A percentile compares a stretch with the other conserved stretches of the same genome.
Conservation (phyloP, 2,888 invertebrate species). For the Noctuana brunneofusca region DNA sequence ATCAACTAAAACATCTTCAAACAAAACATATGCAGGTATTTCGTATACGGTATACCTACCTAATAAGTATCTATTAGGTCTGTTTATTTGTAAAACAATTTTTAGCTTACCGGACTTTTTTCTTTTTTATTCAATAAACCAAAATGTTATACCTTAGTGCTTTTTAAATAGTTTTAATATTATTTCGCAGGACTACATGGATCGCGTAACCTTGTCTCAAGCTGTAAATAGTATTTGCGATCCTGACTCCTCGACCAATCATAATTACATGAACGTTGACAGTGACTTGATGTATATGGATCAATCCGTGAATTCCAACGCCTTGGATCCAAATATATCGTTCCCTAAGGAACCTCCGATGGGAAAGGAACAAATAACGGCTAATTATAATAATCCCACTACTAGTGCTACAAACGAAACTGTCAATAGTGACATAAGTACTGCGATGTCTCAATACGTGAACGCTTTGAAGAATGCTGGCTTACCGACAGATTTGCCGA, state of each 20-base stretch:
- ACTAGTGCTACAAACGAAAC: slow-evolving; percentile 52
- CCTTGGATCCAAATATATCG: slow-evolving; percentile 59
- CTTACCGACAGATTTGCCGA: slow-evolving; percentile 76
- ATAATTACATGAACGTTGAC: slow-evolving; percentile 68
- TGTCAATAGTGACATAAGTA: slow-evolving; percentile 58
- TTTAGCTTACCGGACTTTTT: background rate
- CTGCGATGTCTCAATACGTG: slow-evolving; percentile 78
- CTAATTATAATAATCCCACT: slow-evolving; percentile 57
- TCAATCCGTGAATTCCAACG: slow-evolving; percentile 62
- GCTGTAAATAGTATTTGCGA: slow-evolving; percentile 76
- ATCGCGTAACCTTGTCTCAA: slow-evolving; percentile 70
- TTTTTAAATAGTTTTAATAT: slow-evolving; percentile 1
- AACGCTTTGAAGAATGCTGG: slow-evolving; percentile 76
- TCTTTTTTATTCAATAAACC: background rate
- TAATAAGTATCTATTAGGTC: no score
- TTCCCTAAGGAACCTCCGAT: slow-evolving; percentile 60
- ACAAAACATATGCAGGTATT: slow-evolving; percentile 71
- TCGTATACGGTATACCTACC: background rate
- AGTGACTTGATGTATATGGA: slow-evolving; percentile 75
- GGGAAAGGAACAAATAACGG: slow-evolving; percentile 61
- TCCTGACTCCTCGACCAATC: slow-evolving; percentile 56
- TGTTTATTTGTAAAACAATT: background rate
- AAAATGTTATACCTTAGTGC: background rate
- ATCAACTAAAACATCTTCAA: slow-evolving; percentile 72
- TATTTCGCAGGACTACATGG: slow-evolving; percentile 72